A percentile compares a stretch with the other conserved stretches of the same genome.
Conservation (phyloP, 2,888 invertebrate genomes). For the Mantis religiosa region DNA sequence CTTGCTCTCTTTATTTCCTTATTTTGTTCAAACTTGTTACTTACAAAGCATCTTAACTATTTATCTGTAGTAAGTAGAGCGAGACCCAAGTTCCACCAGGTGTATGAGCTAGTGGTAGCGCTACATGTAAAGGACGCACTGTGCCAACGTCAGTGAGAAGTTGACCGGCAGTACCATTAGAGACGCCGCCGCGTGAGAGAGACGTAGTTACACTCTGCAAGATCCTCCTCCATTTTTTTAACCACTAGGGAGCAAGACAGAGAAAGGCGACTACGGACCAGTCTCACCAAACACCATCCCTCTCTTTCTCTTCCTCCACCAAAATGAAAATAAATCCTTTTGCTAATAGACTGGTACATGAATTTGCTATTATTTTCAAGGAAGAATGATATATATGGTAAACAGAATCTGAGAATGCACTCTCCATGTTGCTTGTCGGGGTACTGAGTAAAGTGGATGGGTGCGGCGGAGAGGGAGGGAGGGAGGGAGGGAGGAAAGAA, state of each 20-base stretch:
- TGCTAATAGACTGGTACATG: conserved; percentile 54
- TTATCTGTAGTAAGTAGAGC: too few relatives aligned
- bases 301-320: conserved; percentile 26
- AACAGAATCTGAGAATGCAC: conserved; percentile 49
- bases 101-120: too few relatives aligned
- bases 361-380: conserved; percentile 53
- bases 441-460: conserved; percentile 27
- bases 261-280: neutral
- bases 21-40: too few relatives aligned
- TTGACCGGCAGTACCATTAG: conserved; percentile 5
- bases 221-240: neutral
- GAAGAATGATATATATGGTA: conserved; percentile 50
- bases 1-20: too few relatives aligned
- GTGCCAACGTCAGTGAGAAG: neutral
- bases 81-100: too few relatives aligned
- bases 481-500: too few relatives aligned
- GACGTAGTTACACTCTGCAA: neutral
- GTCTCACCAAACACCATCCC: neutral
- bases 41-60: too few relatives aligned
- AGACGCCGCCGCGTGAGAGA: neutral
- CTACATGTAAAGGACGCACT: neutral
- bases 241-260: neutral
- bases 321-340: conserved; percentile 54
- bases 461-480: neutral
- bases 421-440: conserved; percentile 35